Evolutionary conservation across 2,797 vertebrate genomes (phyloP), one percentile per base, ranked within the genome.

Genomic region (Kryptopterus vitreolus): DNA sequence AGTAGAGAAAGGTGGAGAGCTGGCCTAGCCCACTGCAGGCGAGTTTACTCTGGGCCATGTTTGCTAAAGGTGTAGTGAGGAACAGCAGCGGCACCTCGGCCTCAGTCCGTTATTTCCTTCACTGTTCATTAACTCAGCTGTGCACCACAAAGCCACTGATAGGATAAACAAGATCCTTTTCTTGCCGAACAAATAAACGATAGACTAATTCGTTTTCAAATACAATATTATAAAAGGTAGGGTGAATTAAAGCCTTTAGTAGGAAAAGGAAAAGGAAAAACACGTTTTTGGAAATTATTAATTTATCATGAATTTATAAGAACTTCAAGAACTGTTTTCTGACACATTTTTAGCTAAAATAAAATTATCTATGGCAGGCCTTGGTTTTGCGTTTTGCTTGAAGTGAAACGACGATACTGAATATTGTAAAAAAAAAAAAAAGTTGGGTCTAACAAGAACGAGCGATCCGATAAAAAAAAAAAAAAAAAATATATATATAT

Each of bases 61-160:
- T 90, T 90, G 80, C 89, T 82, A 85, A 89, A 52, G 88, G 89
- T 87, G 87, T 85, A 87, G 85, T 57, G 82, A 80, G 86, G 77
- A 76, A 78, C 81, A 76, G 62, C 81, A 83, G 82, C 80, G 82
- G 74, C 57, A 77, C 70, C 62, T 71, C 22, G 31, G 59, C 63
- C 26, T 24, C 24, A 86, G 81, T 81, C 85, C 83, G 88, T 82
- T 90, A 90, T 89, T 88, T 89, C 89, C 87, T 85, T 78, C 74
- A 84, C 52, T 75, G 81, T 77, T 87, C 87, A 90, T 90, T 90
- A 90, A 90, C 89, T 77, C 77, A 78, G 63, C 72, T 58, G 69
- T 63, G 62, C 20, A 84, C 31, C 68, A 69, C 57, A 57, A 62
- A 77, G 35, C 35, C 29, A 62, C 53, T 68, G 69, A 43, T 50